Evolutionary conservation across 2,888 invertebrate genomes (phyloP).

Genomic region (Sinopyrophorus schimmeli): DNA sequence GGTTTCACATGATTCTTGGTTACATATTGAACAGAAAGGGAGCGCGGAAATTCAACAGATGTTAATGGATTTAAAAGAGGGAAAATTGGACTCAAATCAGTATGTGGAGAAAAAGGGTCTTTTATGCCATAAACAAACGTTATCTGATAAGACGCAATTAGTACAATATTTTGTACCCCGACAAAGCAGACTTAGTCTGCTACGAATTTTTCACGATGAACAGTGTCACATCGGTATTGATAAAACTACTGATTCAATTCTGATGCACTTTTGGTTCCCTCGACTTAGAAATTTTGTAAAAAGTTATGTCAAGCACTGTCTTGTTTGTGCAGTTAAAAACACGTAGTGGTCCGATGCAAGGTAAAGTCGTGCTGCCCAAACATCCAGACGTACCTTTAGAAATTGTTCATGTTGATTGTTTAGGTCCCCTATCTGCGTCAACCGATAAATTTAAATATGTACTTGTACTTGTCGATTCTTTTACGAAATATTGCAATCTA

Average conservation of each 20-base stretch:
- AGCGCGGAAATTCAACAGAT: slow-evolving; percentile 27
- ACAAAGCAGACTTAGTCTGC: slow-evolving; percentile 33
- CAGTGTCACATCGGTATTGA: slow-evolving; percentile 33
- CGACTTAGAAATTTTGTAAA: slow-evolving; percentile 36
- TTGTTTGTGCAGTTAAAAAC: slow-evolving; percentile 39
- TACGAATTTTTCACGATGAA: slow-evolving; percentile 39
- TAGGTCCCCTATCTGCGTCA: slow-evolving; percentile 22
- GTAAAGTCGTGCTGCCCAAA: slow-evolving; percentile 8
- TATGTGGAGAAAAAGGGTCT: slow-evolving; percentile 35
- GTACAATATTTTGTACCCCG: slow-evolving; percentile 34
- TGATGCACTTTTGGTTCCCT: slow-evolving; percentile 33
- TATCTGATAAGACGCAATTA: slow-evolving; percentile 27
- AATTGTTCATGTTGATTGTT: slow-evolving; percentile 28
- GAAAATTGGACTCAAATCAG: slow-evolving; percentile 36
- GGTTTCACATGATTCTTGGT: slow-evolving; percentile 21
- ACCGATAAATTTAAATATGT: slow-evolving; percentile 27
- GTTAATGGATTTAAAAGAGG: slow-evolving; percentile 25
- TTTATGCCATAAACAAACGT: slow-evolving; percentile 25
- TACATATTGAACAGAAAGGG: slow-evolving; percentile 34
- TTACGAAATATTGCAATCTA: slow-evolving; percentile 30
- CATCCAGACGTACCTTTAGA: slow-evolving; percentile 26
- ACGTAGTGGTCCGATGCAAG: slow-evolving; percentile 33
- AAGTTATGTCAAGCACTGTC: slow-evolving; percentile 38
- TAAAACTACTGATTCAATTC: slow-evolving; percentile 36
- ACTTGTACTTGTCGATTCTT: slow-evolving; percentile 27